These are phyloP conservation scores for Scolanthus callimorphus DNA, from an alignment of 92 coral and sea anemone species.

Conservation along the genomic window DNA sequence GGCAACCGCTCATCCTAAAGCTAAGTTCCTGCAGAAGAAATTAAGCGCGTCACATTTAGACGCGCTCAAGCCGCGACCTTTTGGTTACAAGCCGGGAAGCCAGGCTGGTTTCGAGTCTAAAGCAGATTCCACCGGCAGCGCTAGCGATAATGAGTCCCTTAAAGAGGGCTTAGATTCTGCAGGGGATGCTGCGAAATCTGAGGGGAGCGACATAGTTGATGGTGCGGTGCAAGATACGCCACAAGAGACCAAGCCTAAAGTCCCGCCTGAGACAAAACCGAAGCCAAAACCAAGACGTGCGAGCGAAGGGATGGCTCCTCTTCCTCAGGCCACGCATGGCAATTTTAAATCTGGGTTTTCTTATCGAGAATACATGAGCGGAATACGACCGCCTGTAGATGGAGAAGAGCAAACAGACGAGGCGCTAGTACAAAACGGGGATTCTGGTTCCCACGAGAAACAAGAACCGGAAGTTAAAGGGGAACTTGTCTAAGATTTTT, in stretches of 20 bases:
- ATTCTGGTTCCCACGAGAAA: not conserved
- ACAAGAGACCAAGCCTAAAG: conserved; percentile 8
- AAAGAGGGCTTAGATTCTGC: not conserved
- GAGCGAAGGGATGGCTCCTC: not conserved
- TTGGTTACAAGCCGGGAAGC: conserved; percentile 8
- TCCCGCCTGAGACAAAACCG: not conserved
- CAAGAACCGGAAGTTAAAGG: not conserved
- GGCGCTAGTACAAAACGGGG: not conserved
- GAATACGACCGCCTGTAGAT: conserved; percentile 7
- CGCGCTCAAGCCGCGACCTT: conserved; percentile 32
- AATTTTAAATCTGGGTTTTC: conserved; percentile 23
- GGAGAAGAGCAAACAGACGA: not conserved
- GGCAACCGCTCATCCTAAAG: not conserved
- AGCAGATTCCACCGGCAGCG: conserved; percentile 26
- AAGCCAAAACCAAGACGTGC: not conserved
- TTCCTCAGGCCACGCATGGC: not conserved
- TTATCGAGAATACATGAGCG: conserved; percentile 9
- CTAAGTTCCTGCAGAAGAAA: conserved; percentile 15
- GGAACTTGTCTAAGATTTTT: conserved; percentile 7
- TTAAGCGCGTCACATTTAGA: conserved; percentile 30
- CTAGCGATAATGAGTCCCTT: conserved; percentile 18
- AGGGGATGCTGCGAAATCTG: not conserved
- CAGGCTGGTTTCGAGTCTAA: conserved; percentile 13
- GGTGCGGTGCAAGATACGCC: not conserved
- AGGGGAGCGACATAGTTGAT: not conserved